Evolutionary conservation across 2,888 invertebrate species (phyloP), one percentile per base, ranked within the genome.

Genomic region (Julus scanicus): DNA sequence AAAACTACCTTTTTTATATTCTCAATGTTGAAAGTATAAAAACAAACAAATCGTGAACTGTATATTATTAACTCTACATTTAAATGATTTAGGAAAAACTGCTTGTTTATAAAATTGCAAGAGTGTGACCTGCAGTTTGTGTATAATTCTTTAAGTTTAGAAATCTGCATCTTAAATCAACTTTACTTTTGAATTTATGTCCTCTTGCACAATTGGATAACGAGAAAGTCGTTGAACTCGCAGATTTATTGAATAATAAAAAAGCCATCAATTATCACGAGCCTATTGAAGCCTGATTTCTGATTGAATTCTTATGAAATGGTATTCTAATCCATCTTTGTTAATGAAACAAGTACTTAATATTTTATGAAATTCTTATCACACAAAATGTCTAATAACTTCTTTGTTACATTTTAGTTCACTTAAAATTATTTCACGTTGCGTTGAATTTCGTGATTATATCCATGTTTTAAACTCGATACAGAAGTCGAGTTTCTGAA

Each of bases 181-280:
- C 5, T 57, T 71, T 71, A 9, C 29, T 20, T 71, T 29, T 9
- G 71, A 71, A 71, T 71, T n/a, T 5, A n/a, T 71, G 20, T 71
- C 71, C 9, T 63, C 71, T 29, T 71, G 71, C n/a, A 71, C 20
- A 29, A 71, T 9, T n/a, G 71, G 5, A 29, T 71, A 71, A 71
- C 29, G 71, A 71, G 71, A 71, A 71, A 71, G 71, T 71, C 71
- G 71, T 71, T 71, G 71, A 71, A 71, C 71, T 29, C 71, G 71
- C 71, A 71, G 29, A 9, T 71, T 57, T 71, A 48, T 29, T 29
- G 5, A 29, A 71, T n/a, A 71, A 29, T 29, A 29, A 71, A 71
- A n/a, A 29, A 29, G 29, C 71, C 29, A 29, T 71, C 71, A 71
- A n/a, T 71, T 71, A 29, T 71, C 29, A 71, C 15, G 29, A 71